Evolutionary conservation across 1,140 invertebrate genomes (phyloP).

Genomic region (Pseudomyrmex dendroicus): DNA sequence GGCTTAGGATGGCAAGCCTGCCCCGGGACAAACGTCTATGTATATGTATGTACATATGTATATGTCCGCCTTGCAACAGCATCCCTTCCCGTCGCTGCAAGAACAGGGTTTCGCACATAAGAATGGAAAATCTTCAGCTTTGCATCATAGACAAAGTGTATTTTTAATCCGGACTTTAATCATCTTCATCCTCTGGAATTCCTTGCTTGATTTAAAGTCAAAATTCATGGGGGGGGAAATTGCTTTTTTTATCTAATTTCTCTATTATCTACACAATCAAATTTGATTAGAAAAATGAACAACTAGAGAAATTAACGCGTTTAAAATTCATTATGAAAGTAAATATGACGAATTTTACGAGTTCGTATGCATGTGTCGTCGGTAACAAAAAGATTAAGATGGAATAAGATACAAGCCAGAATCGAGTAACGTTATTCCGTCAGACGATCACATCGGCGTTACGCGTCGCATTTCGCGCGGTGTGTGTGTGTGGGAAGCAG

Average conservation of each 20-base stretch:
- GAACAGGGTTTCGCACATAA: slow-evolving; percentile 17
- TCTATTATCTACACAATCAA: no score
- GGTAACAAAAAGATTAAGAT: slow-evolving; percentile 9
- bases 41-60: slow-evolving; percentile 13
- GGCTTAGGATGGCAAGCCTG: slow-evolving; percentile 84
- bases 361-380: not conserved
- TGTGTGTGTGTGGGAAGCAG: slow-evolving; percentile 4
- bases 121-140: slow-evolving; percentile 6
- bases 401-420: no score
- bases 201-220: not conserved
- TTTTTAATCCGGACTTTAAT: slow-evolving; percentile 17
- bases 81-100: not conserved
- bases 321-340: not conserved
- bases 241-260: not conserved
- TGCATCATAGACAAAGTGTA: not conserved
- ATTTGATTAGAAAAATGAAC: not conserved
- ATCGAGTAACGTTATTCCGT: not conserved
- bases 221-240: not conserved
- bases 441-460: slow-evolving; percentile 56
- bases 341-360: not conserved
- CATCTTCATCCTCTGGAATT: not conserved
- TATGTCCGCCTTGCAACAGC: not conserved
- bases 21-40: slow-evolving; percentile 72
- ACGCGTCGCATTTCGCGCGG: slow-evolving; percentile 56
- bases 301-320: not conserved